Evolutionary conservation across 2,888 invertebrate species (phyloP).

Genomic region (Dromius quadrimaculatus): DNA sequence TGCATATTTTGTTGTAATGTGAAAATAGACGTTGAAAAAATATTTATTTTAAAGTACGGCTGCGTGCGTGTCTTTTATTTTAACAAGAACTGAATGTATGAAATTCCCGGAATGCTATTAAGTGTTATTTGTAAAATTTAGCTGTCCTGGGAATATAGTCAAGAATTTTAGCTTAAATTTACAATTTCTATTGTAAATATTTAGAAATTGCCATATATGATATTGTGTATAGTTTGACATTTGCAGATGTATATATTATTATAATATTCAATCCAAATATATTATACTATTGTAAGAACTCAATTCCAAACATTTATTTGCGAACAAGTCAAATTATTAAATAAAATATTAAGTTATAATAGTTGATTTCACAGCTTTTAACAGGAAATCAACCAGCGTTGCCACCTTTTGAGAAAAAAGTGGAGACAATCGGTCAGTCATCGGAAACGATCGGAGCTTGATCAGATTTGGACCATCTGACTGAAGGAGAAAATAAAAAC

Average conservation of each 20-base stretch:
- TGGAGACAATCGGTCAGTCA: too few species aligned
- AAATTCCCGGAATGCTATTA: constrained; percentile 49
- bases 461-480: too few species aligned
- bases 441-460: too few species aligned
- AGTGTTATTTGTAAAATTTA: constrained; percentile 50
- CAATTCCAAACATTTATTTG: constrained; percentile 45
- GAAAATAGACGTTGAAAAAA: constrained; percentile 27
- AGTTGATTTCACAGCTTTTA: too few species aligned
- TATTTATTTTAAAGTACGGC: constrained; percentile 49
- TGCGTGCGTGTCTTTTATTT: constrained; percentile 44
- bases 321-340: too few species aligned
- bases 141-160: constrained; percentile 51
- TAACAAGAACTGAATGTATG: constrained; percentile 40
- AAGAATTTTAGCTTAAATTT: constrained; percentile 52
- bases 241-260: constrained; percentile 51
- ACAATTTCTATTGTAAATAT: constrained; percentile 55
- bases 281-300: constrained; percentile 49
- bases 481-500: too few species aligned
- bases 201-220: constrained; percentile 58
- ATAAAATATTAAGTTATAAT: too few species aligned
- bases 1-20: constrained; percentile 50
- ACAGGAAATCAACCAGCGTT: too few species aligned
- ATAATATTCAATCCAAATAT: constrained; percentile 51
- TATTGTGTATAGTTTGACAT: constrained; percentile 58
- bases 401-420: too few species aligned